A percentile compares a stretch with the other conserved stretches of the same genome.
phyloP scores from a whole-genome alignment of 2,797 vertebrate genomes.

The Sebastes taczanowskii region DNA sequence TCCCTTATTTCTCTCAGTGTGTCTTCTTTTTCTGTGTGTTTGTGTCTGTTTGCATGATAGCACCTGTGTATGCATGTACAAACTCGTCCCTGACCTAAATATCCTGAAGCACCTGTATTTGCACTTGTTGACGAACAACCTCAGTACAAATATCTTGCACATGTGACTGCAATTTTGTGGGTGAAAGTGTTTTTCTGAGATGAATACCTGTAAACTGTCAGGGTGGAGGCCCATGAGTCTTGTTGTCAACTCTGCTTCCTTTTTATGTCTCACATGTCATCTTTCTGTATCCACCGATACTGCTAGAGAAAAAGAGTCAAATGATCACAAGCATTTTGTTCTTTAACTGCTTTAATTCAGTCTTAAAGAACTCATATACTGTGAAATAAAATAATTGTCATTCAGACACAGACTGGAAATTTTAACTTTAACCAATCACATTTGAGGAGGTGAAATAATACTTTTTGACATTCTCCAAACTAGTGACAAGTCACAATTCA shows the following conservation, averaged over 20 bases:
- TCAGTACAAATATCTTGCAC: background rate
- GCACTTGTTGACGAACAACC: background rate
- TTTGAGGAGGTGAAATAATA: background rate
- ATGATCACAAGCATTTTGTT: background rate
- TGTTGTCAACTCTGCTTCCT: conserved; percentile 3
- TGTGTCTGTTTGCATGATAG: background rate
- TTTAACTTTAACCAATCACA: background rate
- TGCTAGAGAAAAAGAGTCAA: background rate
- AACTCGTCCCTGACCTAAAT: background rate
- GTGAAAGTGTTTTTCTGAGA: background rate
- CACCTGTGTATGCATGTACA: background rate
- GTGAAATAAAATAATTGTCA: background rate
- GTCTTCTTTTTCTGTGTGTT: background rate
- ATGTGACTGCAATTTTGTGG: background rate
- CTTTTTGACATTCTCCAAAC: background rate
- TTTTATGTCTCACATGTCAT: background rate
- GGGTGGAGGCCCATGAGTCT: background rate
- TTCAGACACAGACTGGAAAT: background rate
- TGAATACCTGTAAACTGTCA: conserved; percentile 27
- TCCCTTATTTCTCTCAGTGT: background rate
- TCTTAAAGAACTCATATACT: background rate
- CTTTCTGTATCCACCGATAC: background rate
- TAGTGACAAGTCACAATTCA: background rate
- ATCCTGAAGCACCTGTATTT: background rate
- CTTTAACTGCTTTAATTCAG: background rate